These are phyloP conservation scores for Apus apus DNA, from an alignment of 2,113 vertebrate species.

Conservation along the genomic window DNA sequence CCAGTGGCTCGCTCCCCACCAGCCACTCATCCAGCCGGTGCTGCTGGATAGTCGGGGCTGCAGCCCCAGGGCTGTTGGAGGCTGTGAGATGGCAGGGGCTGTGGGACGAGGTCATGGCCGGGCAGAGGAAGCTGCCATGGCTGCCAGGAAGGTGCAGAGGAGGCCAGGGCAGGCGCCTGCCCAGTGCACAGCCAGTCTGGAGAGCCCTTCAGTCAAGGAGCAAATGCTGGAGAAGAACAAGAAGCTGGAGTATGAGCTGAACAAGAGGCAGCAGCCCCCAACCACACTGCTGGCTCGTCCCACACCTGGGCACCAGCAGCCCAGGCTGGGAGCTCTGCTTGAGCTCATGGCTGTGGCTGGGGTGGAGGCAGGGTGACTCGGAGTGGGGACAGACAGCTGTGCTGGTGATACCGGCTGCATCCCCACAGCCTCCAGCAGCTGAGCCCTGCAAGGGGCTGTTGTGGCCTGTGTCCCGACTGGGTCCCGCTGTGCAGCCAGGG, in stretches of 20 bases:
- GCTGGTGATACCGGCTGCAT: background rate
- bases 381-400: background rate
- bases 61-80: background rate
- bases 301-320: background rate
- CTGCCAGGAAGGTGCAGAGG: accelerated
- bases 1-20: accelerated
- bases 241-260: background rate
- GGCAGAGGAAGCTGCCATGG: background rate
- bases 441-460: accelerated
- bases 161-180: accelerated
- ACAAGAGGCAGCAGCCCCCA: accelerated
- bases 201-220: background rate
- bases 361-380: background rate
- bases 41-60: accelerated
- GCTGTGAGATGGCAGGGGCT: background rate
- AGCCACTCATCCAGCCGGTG: background rate
- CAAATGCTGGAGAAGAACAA: background rate
- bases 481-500: background rate
- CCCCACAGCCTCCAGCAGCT: accelerated
- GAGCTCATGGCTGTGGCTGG: no score
- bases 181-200: background rate
- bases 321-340: background rate
- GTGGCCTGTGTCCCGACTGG: no score
- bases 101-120: accelerated
- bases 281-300: accelerated